Evolutionary conservation across 2,113 vertebrate genomes (phyloP).

Genomic region (Lynx canadensis): DNA sequence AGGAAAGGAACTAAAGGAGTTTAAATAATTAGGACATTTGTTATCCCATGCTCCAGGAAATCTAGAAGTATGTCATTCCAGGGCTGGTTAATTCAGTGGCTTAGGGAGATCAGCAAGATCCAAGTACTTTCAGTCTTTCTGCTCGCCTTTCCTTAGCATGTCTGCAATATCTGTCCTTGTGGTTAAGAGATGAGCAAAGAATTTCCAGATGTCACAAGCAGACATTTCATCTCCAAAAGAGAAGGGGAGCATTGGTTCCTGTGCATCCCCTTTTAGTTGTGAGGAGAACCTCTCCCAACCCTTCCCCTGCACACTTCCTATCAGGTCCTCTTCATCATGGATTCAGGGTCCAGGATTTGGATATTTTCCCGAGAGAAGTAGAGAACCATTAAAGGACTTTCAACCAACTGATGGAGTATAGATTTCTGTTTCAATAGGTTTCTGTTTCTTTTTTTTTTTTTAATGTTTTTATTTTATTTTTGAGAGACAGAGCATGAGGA

Average conservation of each 20-base stretch:
- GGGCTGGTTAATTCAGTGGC: not conserved
- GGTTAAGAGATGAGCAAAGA: not conserved
- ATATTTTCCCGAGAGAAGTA: not conserved
- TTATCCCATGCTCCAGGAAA: not conserved
- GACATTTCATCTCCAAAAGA: slow-evolving; percentile 19
- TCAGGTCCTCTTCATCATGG: not conserved
- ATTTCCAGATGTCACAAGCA: not conserved
- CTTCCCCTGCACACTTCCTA: not conserved
- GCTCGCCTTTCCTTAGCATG: not conserved
- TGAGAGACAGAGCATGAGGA: too few relatives aligned
- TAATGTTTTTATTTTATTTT: too few relatives aligned
- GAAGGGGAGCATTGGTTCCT: not conserved
- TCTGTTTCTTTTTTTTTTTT: not conserved
- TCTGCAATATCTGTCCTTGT: not conserved
- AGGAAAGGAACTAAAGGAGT: not conserved
- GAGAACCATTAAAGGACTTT: not conserved
- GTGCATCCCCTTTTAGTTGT: not conserved
- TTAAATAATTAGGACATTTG: slow-evolving; percentile 26
- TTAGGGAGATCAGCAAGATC: not conserved
- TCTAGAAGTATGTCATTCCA: not conserved
- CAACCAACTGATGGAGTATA: not conserved
- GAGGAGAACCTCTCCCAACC: not conserved
- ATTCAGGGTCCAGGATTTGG: not conserved
- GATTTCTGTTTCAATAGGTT: not conserved
- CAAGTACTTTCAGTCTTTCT: not conserved